Evolutionary conservation across 1,140 invertebrate genomes (phyloP), one percentile per base, ranked within the genome.

Genomic region (Hermetia illucens): DNA sequence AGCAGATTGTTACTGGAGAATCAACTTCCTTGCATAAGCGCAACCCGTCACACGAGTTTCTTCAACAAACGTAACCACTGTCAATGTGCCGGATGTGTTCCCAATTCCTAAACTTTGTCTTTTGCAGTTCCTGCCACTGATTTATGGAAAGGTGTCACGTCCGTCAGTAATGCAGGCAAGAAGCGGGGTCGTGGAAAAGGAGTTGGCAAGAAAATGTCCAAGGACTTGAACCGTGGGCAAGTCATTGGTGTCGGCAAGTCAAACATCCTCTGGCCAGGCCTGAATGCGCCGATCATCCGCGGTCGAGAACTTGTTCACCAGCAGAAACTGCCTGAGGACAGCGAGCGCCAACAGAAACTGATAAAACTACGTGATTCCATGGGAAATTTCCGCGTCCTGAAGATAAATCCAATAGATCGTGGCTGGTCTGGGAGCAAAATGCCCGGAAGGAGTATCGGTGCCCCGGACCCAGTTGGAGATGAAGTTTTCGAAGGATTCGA

Each of bases 151-250:
- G 85, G 89, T 27, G 82, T 94, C 1, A 87, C 81, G 3, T 82
- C 80, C 50, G 91, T 98, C 2, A 96, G 92, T 74, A 95, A 93
- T 75, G 84, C 91, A 46, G 94, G 95, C 42, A 79, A 70, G 49
- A 92, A 91, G 57, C 76, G 92, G 66, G 95, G 95, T 40, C 75
- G 95, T 68, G 90, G 77, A n/a, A 90, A 75, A 64, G 79, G 79
- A 36, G 62, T 72, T 19, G 76, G 80, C 9, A 75, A 71, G 42
- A 82, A 74, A 51, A 63, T 72, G 13, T 69, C 72, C 10, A 83
- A 82, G 55, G 77, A 97, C 69, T 70, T 98, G 20, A 95, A 97
- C 57, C 74, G 63, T 48, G 93, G 92, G 1, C 91, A 98, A 67
- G 51, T 76, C 2, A 81, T 98, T 53, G 94, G 94, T 33, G 55